Percentiles rank a stretch among this genome's conserved stretches.
These are phyloP conservation scores for Manacus vitellinus DNA, from an alignment of 2,113 vertebrate species.

Conservation along the genomic window DNA sequence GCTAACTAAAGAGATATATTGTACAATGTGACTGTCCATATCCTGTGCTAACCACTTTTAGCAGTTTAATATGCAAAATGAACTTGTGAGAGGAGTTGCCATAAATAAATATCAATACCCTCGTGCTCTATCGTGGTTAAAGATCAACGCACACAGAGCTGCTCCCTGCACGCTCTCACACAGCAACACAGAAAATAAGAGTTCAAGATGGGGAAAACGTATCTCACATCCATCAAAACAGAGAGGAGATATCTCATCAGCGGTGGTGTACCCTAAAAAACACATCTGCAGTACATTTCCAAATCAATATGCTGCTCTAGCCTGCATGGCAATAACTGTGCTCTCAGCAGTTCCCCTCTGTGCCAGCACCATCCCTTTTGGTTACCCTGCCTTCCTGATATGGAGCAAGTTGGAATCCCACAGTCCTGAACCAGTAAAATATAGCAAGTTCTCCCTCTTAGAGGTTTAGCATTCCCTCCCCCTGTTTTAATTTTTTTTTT, in stretches of 20 bases:
- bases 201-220: background rate
- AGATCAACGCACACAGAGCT: fast-evolving
- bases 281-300: background rate
- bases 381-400: fast-evolving
- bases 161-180: fast-evolving
- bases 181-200: background rate
- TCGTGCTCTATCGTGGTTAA: too few relatives aligned
- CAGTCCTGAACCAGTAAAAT: background rate
- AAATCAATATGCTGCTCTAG: background rate
- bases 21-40: background rate
- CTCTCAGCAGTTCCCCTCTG: background rate
- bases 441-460: background rate
- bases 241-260: fast-evolving
- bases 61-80: background rate
- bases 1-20: background rate
- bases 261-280: background rate
- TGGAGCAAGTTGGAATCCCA: background rate
- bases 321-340: fast-evolving
- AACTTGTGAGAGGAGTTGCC: background rate
- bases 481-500: background rate
- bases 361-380: background rate
- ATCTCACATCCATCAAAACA: fast-evolving
- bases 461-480: fast-evolving
- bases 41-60: background rate
- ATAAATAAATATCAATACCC: background rate